A percentile compares a stretch with the other conserved stretches of the same genome.
phyloP scores from a whole-genome alignment of 2,113 vertebrate genomes.

The Hypanus sabinus region DNA sequence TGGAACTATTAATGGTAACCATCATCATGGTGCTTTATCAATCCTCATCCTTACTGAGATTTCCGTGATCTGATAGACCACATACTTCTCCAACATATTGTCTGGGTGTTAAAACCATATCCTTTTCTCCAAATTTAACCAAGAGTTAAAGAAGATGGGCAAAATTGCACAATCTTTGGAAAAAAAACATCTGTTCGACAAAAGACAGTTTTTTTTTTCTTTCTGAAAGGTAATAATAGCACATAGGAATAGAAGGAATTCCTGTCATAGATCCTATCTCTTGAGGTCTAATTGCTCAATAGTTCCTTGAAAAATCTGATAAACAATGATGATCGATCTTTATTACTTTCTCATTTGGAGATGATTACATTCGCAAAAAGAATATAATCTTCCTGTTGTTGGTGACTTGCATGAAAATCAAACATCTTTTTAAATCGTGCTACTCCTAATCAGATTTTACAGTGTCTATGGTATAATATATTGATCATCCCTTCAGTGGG shows the following conservation, averaged over 20 bases:
- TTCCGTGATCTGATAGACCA: background rate
- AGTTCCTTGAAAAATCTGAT: background rate
- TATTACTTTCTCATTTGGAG: slow-evolving; percentile 23
- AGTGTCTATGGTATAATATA: background rate
- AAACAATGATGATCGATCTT: background rate
- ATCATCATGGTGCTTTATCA: too few species aligned
- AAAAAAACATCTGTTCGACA: background rate
- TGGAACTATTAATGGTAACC: background rate
- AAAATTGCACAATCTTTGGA: background rate
- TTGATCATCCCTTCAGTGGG: background rate
- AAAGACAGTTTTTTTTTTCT: background rate
- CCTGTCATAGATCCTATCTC: background rate
- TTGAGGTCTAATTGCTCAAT: slow-evolving; percentile 10
- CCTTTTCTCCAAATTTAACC: background rate
- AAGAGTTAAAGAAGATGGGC: too few species aligned
- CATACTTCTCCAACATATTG: background rate
- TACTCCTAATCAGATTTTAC: background rate
- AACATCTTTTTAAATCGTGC: background rate
- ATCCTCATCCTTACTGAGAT: too few species aligned
- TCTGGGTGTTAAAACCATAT: background rate
- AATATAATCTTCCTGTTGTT: background rate
- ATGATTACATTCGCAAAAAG: background rate
- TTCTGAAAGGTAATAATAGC: slow-evolving; percentile 14
- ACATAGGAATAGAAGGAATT: background rate
- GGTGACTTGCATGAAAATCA: background rate